Conservation (phyloP, 1,140 invertebrate genomes). For the Hypsibius dujardini region DNA sequence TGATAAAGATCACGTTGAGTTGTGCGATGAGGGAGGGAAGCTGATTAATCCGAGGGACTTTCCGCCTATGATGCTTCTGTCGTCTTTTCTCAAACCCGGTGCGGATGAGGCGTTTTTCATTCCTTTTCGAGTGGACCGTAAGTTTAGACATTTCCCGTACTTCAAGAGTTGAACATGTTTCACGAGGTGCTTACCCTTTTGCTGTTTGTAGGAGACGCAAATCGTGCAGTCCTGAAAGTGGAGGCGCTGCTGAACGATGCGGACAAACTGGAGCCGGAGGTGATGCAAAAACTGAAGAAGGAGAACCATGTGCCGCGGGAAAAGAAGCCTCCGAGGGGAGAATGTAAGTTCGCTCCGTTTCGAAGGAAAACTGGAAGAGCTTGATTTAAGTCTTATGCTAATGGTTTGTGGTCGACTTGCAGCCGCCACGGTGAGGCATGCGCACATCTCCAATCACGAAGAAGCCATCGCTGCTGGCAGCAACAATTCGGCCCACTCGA, state of each 20-base stretch:
- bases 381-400: too few relatives aligned
- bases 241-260: conserved; percentile 5
- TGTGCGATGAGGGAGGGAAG: conserved; percentile 11
- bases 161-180: background rate
- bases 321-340: background rate
- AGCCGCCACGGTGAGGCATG: too few relatives aligned
- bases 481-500: too few relatives aligned
- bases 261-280: background rate
- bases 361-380: too few relatives aligned
- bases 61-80: conserved; percentile 6
- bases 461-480: too few relatives aligned
- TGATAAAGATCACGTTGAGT: background rate
- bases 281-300: conserved; percentile 14
- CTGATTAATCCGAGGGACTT: background rate
- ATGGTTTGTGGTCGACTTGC: too few relatives aligned
- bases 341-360: background rate
- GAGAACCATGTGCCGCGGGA: conserved; percentile 1
- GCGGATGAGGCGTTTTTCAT: background rate
- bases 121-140: conserved; percentile 3
- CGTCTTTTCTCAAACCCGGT: background rate
- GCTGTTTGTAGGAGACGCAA: background rate
- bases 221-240: background rate
- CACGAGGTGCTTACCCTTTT: background rate
- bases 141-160: background rate
- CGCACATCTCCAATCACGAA: too few relatives aligned